Evolutionary conservation across 2,797 vertebrate genomes (phyloP).

Genomic region (Selene dorsalis): DNA sequence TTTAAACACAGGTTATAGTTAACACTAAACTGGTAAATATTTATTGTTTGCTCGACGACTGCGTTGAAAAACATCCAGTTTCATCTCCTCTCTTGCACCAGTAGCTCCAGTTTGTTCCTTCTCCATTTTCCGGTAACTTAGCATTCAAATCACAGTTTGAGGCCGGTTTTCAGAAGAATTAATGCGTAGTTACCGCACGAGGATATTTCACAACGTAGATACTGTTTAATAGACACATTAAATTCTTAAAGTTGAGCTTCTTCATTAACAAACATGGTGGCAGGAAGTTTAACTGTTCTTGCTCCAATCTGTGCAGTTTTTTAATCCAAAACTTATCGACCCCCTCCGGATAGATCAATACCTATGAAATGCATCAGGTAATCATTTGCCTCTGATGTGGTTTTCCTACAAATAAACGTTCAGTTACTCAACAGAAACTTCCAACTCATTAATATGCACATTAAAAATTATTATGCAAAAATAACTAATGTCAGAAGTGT

Average conservation of each 20-base stretch:
- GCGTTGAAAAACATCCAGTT: background rate
- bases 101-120: background rate
- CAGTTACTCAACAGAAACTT: background rate
- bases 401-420: background rate
- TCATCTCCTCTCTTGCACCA: too few relatives aligned
- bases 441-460: background rate
- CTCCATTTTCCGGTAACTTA: background rate
- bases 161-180: too few relatives aligned
- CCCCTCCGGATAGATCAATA: background rate
- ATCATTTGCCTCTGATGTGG: background rate
- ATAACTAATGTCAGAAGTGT: background rate
- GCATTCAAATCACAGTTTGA: background rate
- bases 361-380: background rate
- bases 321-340: background rate
- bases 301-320: background rate
- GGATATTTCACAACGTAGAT: too few relatives aligned
- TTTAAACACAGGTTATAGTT: background rate
- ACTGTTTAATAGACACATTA: too few relatives aligned
- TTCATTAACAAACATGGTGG: background rate
- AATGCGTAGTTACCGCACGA: too few relatives aligned
- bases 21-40: background rate
- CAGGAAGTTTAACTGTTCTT: background rate
- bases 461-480: background rate
- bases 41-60: background rate
- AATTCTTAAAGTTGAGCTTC: too few relatives aligned